Conservation (phyloP, 2,113 vertebrate species). For the Mastomys coucha region DNA sequence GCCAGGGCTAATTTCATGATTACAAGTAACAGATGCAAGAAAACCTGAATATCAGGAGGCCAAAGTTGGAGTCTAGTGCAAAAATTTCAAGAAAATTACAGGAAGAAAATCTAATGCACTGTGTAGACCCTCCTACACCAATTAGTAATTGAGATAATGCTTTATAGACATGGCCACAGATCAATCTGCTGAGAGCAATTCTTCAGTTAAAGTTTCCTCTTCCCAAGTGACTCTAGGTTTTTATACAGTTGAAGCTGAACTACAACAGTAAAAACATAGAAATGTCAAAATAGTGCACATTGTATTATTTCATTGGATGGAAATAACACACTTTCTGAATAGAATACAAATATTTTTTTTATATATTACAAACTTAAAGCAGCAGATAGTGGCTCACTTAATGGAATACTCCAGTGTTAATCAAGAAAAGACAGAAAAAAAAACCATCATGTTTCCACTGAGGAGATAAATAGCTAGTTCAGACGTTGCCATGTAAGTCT, state of each 20-base stretch:
- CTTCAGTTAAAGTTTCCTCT: not conserved
- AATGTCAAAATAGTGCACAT: not conserved
- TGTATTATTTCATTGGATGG: not conserved
- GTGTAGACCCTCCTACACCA: not conserved
- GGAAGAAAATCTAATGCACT: not conserved
- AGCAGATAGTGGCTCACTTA: not conserved
- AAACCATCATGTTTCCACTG: not conserved
- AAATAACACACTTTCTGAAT: not conserved
- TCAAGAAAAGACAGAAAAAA: not conserved
- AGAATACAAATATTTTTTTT: not conserved
- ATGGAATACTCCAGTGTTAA: not conserved
- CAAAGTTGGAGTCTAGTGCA: not conserved
- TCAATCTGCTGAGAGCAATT: not conserved
- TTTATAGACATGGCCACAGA: too few species aligned
- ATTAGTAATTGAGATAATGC: not conserved
- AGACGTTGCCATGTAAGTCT: not conserved
- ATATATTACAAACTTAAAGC: not conserved
- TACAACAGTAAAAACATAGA: not conserved
- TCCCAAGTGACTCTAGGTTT: not conserved
- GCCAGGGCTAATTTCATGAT: not conserved
- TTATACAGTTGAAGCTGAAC: not conserved
- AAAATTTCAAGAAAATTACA: not conserved
- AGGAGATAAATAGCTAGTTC: not conserved
- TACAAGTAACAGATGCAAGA: not conserved
- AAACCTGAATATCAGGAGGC: slow-evolving; percentile 7